Base-by-base conservation (phyloP, 2,113 vertebrate genomes). In the Lonchura striata region DNA sequence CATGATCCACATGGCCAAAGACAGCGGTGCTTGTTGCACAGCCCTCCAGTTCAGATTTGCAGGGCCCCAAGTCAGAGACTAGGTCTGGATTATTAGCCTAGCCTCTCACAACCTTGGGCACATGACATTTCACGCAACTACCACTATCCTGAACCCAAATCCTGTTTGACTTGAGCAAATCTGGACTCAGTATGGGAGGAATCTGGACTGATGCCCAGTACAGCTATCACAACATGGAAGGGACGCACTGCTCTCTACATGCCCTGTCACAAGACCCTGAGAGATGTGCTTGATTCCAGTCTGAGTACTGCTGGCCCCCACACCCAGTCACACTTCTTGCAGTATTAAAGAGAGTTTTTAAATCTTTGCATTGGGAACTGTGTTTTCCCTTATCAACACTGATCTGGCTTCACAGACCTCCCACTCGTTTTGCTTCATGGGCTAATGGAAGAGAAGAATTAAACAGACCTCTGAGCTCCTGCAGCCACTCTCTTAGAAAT, bases 401-500 rank as follows among this genome's bases (percentile, higher is more conserved):
- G 54, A 91, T 94, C 81, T 87, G 84, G 84, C 77, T 91, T 84
- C 66, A 66, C 50, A 95, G 68, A 95, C 90, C 92, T 96, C 93
- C 93, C 91, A 94, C 92, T 88, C 19, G 1, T 87, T 94, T 87
- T 92, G 90, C 77, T 96, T 92, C 92, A 87, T 13, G 13, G 18
- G 74, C 60, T 97, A 94, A 95, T 78, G 66, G 88, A 91, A 95
- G 42, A 81, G 39, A 49, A 82, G 79, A 88, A 93, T 86, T 90
- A 81, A 89, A 88, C 8, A 94, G 66, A 63, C 47, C 91, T 82
- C 52, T 17, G 65, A 89, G 92, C 65, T 65, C 60, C 76, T 23
- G 70, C 66, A 96, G 86, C 46, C 4, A 0, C 75, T 82, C 76
- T 91, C 76, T 69, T 44, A 76, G 15, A 10, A 65, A 86, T 30